Evolutionary conservation across 2,797 vertebrate genomes (phyloP).

Genomic region (Mastacembelus armatus): DNA sequence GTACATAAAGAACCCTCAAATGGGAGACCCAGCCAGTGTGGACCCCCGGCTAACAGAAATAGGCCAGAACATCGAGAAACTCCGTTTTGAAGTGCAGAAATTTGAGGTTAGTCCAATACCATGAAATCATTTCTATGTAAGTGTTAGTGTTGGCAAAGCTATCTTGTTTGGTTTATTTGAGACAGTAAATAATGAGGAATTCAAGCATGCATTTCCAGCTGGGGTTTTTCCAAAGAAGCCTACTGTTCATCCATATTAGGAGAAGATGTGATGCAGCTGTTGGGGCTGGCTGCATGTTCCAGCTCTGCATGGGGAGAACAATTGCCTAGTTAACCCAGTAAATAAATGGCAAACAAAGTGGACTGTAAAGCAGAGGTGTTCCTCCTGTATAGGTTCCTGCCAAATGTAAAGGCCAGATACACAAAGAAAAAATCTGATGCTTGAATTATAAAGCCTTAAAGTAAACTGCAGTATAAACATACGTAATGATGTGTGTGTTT

Average conservation of each 20-base stretch:
- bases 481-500: conserved; percentile 29
- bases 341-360: conserved; percentile 10
- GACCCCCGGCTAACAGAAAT: conserved; percentile 93
- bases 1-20: conserved; percentile 97
- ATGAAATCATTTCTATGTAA: conserved; percentile 3
- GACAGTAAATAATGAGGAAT: conserved; percentile 61
- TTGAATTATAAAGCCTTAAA: neutral
- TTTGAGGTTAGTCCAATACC: conserved; percentile 87
- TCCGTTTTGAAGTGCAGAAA: conserved; percentile 91
- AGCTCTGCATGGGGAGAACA: conserved; percentile 8
- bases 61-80: conserved; percentile 90
- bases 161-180: conserved; percentile 60
- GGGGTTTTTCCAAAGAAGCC: conserved; percentile 42
- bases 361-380: conserved; percentile 7
- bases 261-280: conserved; percentile 64
- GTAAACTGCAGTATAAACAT: neutral
- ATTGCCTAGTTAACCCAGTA: conserved; percentile 13
- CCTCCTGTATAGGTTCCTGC: neutral
- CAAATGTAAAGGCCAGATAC: conserved; percentile 18
- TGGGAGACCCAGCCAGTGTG: conserved; percentile 94
- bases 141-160: conserved; percentile 50
- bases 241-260: conserved; percentile 70
- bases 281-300: conserved; percentile 6
- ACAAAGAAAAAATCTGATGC: neutral
- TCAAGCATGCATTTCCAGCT: conserved; percentile 41